Evolutionary conservation across 1,140 invertebrate species (phyloP).

Genomic region (Cherax destructor): DNA sequence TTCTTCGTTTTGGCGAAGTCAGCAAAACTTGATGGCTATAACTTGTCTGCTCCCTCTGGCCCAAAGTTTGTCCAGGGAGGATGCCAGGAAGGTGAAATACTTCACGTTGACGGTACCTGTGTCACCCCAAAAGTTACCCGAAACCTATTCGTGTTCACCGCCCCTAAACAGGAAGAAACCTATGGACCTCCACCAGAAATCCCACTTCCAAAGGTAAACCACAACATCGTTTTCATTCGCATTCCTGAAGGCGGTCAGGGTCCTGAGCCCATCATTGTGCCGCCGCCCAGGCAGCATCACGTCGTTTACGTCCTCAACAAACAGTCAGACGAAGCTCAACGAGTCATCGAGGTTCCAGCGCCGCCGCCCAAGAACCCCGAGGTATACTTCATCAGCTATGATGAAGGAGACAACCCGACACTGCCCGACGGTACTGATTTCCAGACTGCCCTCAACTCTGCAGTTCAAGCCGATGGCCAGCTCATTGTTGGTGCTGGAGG

Average conservation of each 20-base stretch:
- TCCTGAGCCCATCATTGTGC: slow-evolving; percentile 55
- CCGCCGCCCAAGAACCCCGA: slow-evolving; percentile 14
- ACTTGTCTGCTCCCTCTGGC: not conserved
- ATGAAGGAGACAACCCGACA: slow-evolving; percentile 20
- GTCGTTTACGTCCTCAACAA: slow-evolving; percentile 67
- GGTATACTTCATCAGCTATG: slow-evolving; percentile 45
- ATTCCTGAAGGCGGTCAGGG: slow-evolving; percentile 10
- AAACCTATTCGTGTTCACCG: slow-evolving; percentile 13
- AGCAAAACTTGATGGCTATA: not conserved
- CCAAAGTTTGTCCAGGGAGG: not conserved
- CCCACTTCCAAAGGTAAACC: slow-evolving; percentile 43
- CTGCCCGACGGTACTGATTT: slow-evolving; percentile 25
- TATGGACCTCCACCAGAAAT: not conserved
- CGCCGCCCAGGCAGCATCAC: slow-evolving; percentile 60
- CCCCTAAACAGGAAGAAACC: not conserved
- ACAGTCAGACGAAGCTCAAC: not conserved
- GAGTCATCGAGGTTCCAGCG: slow-evolving; percentile 20
- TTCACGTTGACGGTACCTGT: slow-evolving; percentile 38
- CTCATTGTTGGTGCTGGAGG: not conserved
- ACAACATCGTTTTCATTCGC: slow-evolving; percentile 65
- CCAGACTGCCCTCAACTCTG: slow-evolving; percentile 13
- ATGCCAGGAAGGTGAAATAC: slow-evolving; percentile 15
- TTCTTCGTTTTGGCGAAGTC: too few relatives aligned
- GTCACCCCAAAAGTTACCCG: slow-evolving; percentile 16
- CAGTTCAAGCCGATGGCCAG: not conserved